phyloP scores from a whole-genome alignment of 2,113 vertebrate genomes.

The Ancistrus triradiatus region DNA sequence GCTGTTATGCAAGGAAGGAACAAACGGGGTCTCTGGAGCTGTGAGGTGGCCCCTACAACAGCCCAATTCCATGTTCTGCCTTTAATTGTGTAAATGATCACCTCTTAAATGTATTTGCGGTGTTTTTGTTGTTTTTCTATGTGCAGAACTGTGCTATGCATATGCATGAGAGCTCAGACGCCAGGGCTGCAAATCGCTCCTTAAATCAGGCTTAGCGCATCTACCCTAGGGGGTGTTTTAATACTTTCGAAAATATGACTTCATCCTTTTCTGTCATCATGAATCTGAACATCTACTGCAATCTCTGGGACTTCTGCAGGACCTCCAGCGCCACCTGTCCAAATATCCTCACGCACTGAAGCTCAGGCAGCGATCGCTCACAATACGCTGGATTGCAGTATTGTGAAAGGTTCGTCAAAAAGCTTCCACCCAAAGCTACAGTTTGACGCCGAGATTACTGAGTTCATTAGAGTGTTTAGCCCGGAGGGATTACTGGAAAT shows the following conservation, averaged over 20 bases:
- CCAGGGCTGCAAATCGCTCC: too few relatives aligned
- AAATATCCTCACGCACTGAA: conserved; percentile 11
- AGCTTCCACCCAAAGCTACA: conserved; percentile 2
- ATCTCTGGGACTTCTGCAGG: conserved; percentile 15
- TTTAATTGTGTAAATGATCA: too few relatives aligned
- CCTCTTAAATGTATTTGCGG: too few relatives aligned
- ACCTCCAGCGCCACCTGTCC: conserved; percentile 10
- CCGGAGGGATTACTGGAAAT: conserved; percentile 34
- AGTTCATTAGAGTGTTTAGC: conserved; percentile 26
- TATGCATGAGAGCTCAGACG: too few relatives aligned
- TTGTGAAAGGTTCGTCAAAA: conserved; percentile 9
- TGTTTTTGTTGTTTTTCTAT: too few relatives aligned
- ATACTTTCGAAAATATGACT: conserved; percentile 20
- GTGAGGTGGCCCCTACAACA: too few relatives aligned
- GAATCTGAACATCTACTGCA: conserved; percentile 10
- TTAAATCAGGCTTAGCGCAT: too few relatives aligned
- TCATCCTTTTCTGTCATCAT: conserved; percentile 16
- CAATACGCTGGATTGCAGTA: background rate
- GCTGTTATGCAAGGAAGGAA: too few relatives aligned
- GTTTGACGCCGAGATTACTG: conserved; percentile 33
- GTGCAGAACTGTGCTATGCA: too few relatives aligned
- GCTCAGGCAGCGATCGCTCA: conserved; percentile 6
- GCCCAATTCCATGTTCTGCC: too few relatives aligned
- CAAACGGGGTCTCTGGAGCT: too few relatives aligned
- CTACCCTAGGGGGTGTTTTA: conserved; percentile 12